Percentiles rank a stretch among this genome's conserved stretches.
Evolutionary conservation across 2,888 invertebrate species (phyloP).

Genomic region (Rambutsinella grinnellia): DNA sequence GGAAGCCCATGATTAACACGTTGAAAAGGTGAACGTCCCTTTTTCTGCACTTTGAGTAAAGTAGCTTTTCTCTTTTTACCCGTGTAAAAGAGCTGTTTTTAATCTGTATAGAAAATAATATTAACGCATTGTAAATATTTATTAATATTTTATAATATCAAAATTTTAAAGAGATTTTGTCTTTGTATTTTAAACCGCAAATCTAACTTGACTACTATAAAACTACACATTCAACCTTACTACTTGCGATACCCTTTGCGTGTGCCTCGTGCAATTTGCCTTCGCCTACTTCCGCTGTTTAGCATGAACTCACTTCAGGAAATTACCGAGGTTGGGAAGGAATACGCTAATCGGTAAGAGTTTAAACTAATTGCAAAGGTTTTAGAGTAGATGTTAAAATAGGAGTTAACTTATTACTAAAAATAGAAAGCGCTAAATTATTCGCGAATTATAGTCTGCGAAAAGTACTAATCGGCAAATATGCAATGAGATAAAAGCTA

Average conservation of each 20-base stretch:
- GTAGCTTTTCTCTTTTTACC: constrained; percentile 13
- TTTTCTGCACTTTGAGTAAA: constrained; percentile 5
- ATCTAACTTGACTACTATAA: constrained; percentile 54
- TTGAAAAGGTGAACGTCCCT: constrained; percentile 47
- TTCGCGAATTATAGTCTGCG: too few relatives aligned
- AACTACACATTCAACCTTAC: constrained; percentile 29
- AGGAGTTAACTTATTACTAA: background rate
- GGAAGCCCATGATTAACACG: constrained; percentile 52
- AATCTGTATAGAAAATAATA: too few relatives aligned
- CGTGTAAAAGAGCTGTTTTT: too few relatives aligned
- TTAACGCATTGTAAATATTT: too few relatives aligned
- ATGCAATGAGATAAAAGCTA: too few relatives aligned
- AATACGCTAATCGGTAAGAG: constrained; percentile 65
- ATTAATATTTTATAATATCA: too few relatives aligned
- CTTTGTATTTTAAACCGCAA: constrained; percentile 37
- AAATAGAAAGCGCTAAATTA: background rate
- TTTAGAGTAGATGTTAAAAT: background rate
- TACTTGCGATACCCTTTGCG: constrained; percentile 33
- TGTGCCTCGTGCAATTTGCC: constrained; percentile 42
- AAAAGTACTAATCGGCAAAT: too few relatives aligned
- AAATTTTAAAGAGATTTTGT: too few relatives aligned
- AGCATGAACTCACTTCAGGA: constrained; percentile 67
- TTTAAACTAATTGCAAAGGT: constrained; percentile 15
- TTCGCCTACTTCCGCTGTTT: constrained; percentile 50
- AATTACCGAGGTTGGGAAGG: constrained; percentile 65